Conservation (phyloP, 2,113 vertebrate genomes). For the Microtus ochrogaster region DNA sequence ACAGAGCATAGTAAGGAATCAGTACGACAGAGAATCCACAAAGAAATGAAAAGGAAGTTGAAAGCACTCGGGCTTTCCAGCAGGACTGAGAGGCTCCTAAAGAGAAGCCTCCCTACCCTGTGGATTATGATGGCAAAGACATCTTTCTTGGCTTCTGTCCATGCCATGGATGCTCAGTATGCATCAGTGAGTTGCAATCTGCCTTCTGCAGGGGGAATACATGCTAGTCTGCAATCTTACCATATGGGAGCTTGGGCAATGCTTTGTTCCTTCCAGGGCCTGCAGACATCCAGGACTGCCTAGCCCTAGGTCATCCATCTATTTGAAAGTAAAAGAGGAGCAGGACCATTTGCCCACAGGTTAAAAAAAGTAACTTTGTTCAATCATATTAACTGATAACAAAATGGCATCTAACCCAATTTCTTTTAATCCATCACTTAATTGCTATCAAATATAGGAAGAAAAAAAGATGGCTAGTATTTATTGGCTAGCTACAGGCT, state of each 20-base stretch:
- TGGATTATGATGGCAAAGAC: background rate
- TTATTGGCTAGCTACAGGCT: background rate
- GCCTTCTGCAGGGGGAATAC: background rate
- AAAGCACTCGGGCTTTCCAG: background rate
- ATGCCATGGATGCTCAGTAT: background rate
- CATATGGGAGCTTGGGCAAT: background rate
- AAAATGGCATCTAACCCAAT: background rate
- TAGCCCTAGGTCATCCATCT: background rate
- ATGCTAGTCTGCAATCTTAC: background rate
- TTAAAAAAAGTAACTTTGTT: slow-evolving; percentile 4
- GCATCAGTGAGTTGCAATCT: background rate
- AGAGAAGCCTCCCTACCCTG: background rate
- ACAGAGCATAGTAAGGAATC: background rate
- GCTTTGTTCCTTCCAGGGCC: background rate
- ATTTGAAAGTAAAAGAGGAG: background rate
- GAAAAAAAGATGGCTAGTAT: background rate
- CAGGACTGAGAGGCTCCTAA: background rate
- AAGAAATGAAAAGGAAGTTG: background rate
- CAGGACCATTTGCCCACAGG: background rate
- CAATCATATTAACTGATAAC: background rate
- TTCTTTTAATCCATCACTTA: background rate
- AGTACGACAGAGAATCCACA: background rate
- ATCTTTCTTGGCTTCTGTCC: background rate
- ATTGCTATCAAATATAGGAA: slow-evolving; percentile 11
- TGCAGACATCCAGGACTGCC: background rate